These are phyloP conservation scores for Papilio gigon DNA, from an alignment of 2,888 invertebrate genomes.

Conservation along the genomic window DNA sequence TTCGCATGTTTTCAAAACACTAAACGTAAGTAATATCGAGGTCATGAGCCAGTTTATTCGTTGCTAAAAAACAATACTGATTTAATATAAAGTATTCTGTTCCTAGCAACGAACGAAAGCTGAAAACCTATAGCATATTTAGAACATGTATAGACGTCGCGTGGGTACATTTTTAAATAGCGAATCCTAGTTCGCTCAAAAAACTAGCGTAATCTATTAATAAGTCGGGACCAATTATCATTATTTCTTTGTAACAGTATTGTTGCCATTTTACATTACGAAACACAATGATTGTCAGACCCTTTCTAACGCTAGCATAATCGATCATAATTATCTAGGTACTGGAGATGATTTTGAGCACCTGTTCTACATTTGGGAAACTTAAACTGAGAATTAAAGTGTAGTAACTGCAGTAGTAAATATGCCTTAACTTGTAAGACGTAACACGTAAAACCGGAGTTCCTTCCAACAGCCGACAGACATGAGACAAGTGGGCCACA, in stretches of 20 bases:
- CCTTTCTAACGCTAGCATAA: background rate
- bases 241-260: conserved; percentile 18
- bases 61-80: background rate
- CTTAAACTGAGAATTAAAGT: too few species aligned
- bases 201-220: conserved; percentile 28
- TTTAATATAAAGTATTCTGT: background rate
- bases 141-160: conserved; percentile 17
- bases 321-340: background rate
- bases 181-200: conserved; percentile 2
- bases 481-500: background rate
- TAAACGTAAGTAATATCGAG: background rate
- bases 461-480: background rate
- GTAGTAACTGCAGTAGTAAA: too few species aligned
- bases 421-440: too few species aligned
- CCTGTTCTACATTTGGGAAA: too few species aligned
- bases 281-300: background rate
- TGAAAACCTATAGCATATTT: background rate
- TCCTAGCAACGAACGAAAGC: conserved; percentile 6
- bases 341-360: too few species aligned
- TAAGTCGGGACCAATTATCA: conserved; percentile 16
- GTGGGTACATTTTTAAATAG: conserved; percentile 34
- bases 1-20: conserved; percentile 10
- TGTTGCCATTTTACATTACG: conserved; percentile 2
- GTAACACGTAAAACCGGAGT: background rate
- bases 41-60: background rate